Base-by-base conservation (phyloP, 2,797 vertebrate species). In the Podargus strigoides region DNA sequence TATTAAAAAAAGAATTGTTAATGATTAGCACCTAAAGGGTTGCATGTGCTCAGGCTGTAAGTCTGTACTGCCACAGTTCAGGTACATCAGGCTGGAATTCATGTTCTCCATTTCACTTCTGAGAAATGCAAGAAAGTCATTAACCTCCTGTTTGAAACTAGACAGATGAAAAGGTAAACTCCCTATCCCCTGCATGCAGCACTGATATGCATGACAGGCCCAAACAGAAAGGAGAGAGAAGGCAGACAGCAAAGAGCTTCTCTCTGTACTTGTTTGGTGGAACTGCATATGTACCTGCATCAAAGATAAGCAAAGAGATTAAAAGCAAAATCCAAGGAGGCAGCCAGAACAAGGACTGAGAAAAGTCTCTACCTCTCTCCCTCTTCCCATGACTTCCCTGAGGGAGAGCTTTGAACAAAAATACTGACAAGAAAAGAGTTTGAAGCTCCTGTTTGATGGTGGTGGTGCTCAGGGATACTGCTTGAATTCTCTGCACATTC, bases 151-250 rank as follows among this genome's bases (percentile, higher is more conserved):
- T 46, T 69, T 53, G 30, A 66, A 69, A 77, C 56, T 1, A 39
- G 68, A 36, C 11, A 47, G 36, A 39, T 74, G 36, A 39, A 77
- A 74, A 66, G 34, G 23, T n/a, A 37, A 7, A 8, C 2, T 8
- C 23, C 28, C 15, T 52, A 3, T 14, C 5, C 11, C 8, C 44
- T 24, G 28, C 28, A 6, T 41, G 60, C 36, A n/a, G 26, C 34
- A 24, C 16, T 46, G 42, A 17, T 23, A 3, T 0, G 4, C 0
- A 0, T 3, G 4, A 53, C 7, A 11, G 30, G 11, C 28, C 55
- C 46, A n/a, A 58, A 76, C 18, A 66, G 19, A 77, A 73, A 42
- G 78, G 0, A 78, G 53, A 39, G 34, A 87, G 67, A 85, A 64
- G 16, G 52, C 47, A 76, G 39, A 21, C 3, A 28, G 52, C 30